These are phyloP conservation scores for Pelecanus crispus DNA, from an alignment of 2,113 vertebrate genomes.

Conservation along the genomic window DNA sequence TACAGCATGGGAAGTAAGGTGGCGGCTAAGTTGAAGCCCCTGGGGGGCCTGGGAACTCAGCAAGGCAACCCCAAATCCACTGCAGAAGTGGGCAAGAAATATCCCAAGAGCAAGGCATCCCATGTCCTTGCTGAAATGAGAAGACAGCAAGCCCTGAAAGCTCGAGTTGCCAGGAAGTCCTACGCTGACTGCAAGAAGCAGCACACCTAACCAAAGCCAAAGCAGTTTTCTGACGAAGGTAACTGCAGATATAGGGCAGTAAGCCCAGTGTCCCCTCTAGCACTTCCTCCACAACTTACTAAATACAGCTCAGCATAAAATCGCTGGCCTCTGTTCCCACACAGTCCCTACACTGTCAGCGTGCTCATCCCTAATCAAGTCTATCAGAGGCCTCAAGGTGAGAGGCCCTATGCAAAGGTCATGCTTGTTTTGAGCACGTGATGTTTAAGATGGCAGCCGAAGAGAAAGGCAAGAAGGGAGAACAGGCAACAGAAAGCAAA, in stretches of 20 bases:
- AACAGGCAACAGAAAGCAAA: background rate
- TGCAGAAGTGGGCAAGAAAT: background rate
- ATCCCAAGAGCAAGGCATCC: background rate
- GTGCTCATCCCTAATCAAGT: accelerated
- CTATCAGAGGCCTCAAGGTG: background rate
- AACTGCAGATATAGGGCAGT: background rate
- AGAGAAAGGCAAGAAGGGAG: background rate
- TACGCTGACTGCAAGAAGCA: background rate
- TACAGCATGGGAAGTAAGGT: background rate
- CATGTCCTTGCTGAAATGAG: background rate
- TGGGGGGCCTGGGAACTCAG: background rate
- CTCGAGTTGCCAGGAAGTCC: background rate
- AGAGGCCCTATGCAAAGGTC: background rate
- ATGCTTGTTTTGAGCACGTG: background rate
- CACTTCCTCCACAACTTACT: background rate
- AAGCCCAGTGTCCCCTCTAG: background rate
- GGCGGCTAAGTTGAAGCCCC: background rate
- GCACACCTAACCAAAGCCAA: background rate
- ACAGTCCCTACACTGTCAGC: accelerated
- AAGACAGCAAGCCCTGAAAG: background rate
- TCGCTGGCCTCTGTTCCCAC: background rate
- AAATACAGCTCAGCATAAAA: background rate
- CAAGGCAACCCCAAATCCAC: background rate
- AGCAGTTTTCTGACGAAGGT: background rate
- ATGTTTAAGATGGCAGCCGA: background rate